Evolutionary conservation across 1,140 invertebrate genomes (phyloP).

Genomic region (Drosophila tropicalis): DNA sequence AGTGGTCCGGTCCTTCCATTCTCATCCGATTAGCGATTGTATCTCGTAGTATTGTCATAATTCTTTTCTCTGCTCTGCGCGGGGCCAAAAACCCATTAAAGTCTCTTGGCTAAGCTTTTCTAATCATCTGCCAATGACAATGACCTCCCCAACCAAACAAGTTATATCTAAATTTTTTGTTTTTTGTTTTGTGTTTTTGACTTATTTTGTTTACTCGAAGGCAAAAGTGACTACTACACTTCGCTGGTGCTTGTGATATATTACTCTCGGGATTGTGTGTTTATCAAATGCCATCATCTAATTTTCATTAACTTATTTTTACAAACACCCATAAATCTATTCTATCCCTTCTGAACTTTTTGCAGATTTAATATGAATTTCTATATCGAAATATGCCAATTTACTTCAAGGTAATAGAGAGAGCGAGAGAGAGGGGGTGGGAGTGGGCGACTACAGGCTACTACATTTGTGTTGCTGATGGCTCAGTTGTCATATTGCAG

Average conservation of each 20-base stretch:
- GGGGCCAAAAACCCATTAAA: slow-evolving; percentile 68
- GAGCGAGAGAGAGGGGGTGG: too few species aligned
- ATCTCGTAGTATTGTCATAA: slow-evolving; percentile 78
- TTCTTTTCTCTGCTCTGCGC: slow-evolving; percentile 51
- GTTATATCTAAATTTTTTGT: slow-evolving; percentile 12
- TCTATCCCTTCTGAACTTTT: slow-evolving; percentile 10
- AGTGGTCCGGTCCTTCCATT: slow-evolving; percentile 40
- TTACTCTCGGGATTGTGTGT: slow-evolving; percentile 52
- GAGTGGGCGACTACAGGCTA: background rate
- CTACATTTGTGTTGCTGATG: background rate
- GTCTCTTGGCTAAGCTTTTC: slow-evolving; percentile 63
- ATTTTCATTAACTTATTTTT: slow-evolving; percentile 76
- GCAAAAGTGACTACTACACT: slow-evolving; percentile 16
- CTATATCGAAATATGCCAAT: background rate
- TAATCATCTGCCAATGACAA: slow-evolving; percentile 65
- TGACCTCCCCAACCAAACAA: slow-evolving; percentile 44
- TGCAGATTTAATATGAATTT: background rate
- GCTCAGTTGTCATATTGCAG: slow-evolving; percentile 13
- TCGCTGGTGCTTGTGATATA: slow-evolving; percentile 55
- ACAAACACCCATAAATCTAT: slow-evolving; percentile 65
- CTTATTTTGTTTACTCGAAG: slow-evolving; percentile 37
- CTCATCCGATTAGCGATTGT: slow-evolving; percentile 73
- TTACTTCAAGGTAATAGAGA: slow-evolving; percentile 6
- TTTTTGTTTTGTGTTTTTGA: background rate
- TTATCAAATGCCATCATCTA: slow-evolving; percentile 78